A percentile compares a stretch with the other conserved stretches of the same genome.
These are phyloP conservation scores for Drusus annulatus DNA, from an alignment of 1,140 invertebrate genomes.

Conservation along the genomic window DNA sequence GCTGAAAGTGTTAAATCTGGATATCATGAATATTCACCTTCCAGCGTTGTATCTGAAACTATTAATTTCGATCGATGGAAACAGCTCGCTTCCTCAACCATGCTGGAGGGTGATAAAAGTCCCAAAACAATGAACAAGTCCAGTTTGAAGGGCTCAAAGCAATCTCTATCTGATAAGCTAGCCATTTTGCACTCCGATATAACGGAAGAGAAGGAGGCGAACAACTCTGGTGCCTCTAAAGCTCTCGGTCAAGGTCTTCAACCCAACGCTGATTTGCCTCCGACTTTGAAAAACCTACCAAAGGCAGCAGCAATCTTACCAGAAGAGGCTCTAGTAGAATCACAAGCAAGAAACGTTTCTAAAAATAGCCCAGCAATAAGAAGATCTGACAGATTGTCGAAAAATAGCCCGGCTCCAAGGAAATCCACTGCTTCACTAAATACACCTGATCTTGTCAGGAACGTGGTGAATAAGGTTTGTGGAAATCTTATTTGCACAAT, in stretches of 20 bases:
- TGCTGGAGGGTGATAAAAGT: constrained; percentile 42
- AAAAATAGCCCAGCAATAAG: background rate
- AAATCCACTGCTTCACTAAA: background rate
- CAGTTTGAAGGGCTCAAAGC: background rate
- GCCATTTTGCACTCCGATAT: constrained; percentile 31
- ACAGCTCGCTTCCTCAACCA: constrained; percentile 50
- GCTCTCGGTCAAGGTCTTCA: background rate
- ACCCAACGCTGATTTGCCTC: background rate
- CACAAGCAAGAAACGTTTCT: background rate
- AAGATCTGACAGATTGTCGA: background rate
- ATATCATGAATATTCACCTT: constrained; percentile 31
- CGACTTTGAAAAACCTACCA: background rate
- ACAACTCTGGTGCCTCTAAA: background rate
- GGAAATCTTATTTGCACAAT: background rate
- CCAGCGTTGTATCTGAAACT: constrained; percentile 48
- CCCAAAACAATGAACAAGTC: constrained; percentile 36
- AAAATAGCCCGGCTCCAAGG: background rate
- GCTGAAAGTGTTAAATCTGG: constrained; percentile 41
- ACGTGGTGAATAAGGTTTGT: background rate
- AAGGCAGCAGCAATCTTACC: background rate
- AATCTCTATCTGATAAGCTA: background rate
- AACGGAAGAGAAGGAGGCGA: constrained; percentile 19
- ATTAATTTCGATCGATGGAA: constrained; percentile 54
- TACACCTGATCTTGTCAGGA: constrained; percentile 8
- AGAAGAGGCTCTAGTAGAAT: background rate